phyloP scores from a whole-genome alignment of 2,888 invertebrate species.

The Coelopa pilipes region DNA sequence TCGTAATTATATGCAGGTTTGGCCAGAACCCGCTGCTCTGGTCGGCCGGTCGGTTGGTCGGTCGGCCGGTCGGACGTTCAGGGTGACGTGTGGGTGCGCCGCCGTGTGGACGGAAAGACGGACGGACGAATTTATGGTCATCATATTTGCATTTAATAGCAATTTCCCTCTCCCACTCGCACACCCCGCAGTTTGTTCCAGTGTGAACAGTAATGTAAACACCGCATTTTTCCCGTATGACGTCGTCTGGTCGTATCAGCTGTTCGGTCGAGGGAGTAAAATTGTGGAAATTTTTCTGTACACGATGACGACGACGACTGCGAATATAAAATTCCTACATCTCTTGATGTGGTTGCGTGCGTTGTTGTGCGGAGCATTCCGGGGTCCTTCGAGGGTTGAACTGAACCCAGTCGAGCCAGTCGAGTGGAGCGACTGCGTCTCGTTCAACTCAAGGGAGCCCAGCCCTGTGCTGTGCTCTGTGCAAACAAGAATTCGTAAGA shows the following conservation, averaged over 20 bases:
- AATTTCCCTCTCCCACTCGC: conserved; percentile 1
- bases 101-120: neutral
- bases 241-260: neutral
- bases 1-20: neutral
- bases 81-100: neutral
- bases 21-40: neutral
- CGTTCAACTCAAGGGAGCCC: neutral
- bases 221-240: neutral
- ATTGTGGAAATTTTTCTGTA: neutral
- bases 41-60: too few species aligned
- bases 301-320: conserved; percentile 1
- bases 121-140: neutral
- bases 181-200: neutral
- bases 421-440: too few species aligned
- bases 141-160: conserved; percentile 29
- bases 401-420: neutral
- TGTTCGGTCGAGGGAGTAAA: conserved; percentile 9
- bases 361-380: too few species aligned
- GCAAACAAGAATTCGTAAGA: conserved; percentile 16
- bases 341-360: neutral
- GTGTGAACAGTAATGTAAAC: conserved; percentile 9
- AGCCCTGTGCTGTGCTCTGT: neutral
- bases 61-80: neutral
- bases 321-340: conserved; percentile 16
- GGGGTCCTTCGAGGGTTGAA: neutral